Evolutionary conservation across 1,140 invertebrate genomes (phyloP).

Genomic region (Magallana ariakensis): DNA sequence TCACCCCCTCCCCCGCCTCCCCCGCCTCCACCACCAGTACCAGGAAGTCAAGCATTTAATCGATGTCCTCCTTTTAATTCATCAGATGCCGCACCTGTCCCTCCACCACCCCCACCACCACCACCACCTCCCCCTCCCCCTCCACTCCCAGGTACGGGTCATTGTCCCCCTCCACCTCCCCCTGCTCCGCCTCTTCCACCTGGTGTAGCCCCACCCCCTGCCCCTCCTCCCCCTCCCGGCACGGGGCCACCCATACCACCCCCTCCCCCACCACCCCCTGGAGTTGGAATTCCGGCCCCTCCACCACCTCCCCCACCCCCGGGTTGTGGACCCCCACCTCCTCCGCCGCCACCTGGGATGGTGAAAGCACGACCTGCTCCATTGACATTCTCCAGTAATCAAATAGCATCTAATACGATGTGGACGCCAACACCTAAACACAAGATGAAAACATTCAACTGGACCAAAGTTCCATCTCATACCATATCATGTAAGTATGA

Average conservation of each 20-base stretch:
- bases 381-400: slow-evolving; percentile 45
- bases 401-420: slow-evolving; percentile 51
- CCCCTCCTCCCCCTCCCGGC: slow-evolving; percentile 61
- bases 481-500: slow-evolving; percentile 67
- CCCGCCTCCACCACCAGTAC: slow-evolving; percentile 55
- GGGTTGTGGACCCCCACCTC: slow-evolving; percentile 60
- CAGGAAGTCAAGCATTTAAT: background rate
- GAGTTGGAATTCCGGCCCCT: slow-evolving; percentile 53
- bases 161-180: slow-evolving; percentile 42
- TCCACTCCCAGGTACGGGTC: background rate
- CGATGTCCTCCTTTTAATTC: background rate
- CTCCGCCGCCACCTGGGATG: slow-evolving; percentile 45
- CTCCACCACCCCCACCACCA: slow-evolving; percentile 44
- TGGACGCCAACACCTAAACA: slow-evolving; percentile 72
- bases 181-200: slow-evolving; percentile 2
- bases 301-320: slow-evolving; percentile 64
- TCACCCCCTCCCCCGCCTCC: background rate
- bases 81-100: slow-evolving; percentile 44
- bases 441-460: slow-evolving; percentile 78
- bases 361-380: slow-evolving; percentile 43
- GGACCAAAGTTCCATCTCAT: slow-evolving; percentile 75
- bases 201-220: slow-evolving; percentile 14
- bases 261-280: slow-evolving; percentile 66
- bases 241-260: slow-evolving; percentile 58
- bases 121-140: slow-evolving; percentile 44